A percentile compares a stretch with the other conserved stretches of the same genome.
phyloP scores from a whole-genome alignment of 2,888 invertebrate genomes.

The Allygus modestus region DNA sequence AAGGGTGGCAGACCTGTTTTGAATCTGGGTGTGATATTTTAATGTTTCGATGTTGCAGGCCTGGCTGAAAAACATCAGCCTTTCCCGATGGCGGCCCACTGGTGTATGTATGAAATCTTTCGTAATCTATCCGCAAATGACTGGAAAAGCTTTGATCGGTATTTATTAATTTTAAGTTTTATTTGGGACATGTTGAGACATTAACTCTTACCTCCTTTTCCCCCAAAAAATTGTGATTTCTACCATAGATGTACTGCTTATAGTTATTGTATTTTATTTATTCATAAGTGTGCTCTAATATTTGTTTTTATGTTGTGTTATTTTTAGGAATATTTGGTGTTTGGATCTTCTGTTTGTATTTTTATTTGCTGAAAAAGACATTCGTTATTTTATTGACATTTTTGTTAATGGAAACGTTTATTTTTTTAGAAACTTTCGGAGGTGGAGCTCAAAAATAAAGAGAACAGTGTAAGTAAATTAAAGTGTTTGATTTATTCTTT shows the following conservation, averaged over 20 bases:
- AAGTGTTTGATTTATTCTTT: too few species aligned
- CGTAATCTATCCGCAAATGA: not conserved
- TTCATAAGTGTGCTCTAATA: not conserved
- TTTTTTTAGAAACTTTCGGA: slow-evolving; percentile 35
- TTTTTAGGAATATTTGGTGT: not conserved
- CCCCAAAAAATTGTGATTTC: too few species aligned
- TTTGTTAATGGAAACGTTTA: not conserved
- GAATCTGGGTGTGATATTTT: not conserved
- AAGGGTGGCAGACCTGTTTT: too few species aligned
- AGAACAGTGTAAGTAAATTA: slow-evolving; percentile 25
- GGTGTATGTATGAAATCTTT: slow-evolving; percentile 7
- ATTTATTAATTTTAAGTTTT: slow-evolving; percentile 4
- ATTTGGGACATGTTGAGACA: slow-evolving; percentile 43
- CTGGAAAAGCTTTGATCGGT: slow-evolving; percentile 31
- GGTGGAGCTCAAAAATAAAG: not conserved
- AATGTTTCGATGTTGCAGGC: slow-evolving; percentile 18
- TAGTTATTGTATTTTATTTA: slow-evolving; percentile 6
- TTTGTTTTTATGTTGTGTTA: slow-evolving; percentile 12
- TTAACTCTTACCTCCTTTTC: slow-evolving; percentile 10
- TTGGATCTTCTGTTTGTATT: not conserved
- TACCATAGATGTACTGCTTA: not conserved
- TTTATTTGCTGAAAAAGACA: not conserved
- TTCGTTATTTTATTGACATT: not conserved
- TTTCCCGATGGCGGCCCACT: not conserved
- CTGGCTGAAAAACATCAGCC: not conserved